phyloP scores from a whole-genome alignment of 2,797 vertebrate genomes.

The Sebastes cheni region DNA sequence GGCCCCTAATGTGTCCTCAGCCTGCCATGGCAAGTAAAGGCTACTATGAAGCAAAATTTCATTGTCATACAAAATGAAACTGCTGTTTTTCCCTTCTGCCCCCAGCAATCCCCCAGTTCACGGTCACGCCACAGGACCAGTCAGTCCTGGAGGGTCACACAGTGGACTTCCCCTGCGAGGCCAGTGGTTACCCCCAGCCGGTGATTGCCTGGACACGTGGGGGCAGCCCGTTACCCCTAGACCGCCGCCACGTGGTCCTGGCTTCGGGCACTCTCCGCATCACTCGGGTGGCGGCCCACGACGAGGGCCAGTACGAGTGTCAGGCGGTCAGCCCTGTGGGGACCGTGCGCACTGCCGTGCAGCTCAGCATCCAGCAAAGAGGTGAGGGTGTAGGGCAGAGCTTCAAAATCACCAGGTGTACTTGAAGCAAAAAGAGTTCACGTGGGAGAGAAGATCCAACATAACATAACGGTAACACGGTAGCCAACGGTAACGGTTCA shows the following conservation, averaged over 20 bases:
- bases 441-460: too few species aligned
- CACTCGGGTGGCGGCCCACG: conserved; percentile 90
- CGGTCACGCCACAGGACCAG: conserved; percentile 91
- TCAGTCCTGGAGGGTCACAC: conserved; percentile 92
- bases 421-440: too few species aligned
- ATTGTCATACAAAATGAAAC: neutral
- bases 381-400: conserved; percentile 75
- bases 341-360: conserved; percentile 84
- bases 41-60: neutral
- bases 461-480: too few species aligned
- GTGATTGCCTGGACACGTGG: conserved; percentile 97
- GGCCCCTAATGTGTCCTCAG: neutral
- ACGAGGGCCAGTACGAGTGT: conserved; percentile 97
- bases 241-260: conserved; percentile 91
- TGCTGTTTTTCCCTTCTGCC: neutral
- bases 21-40: neutral
- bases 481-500: too few species aligned
- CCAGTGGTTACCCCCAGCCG: conserved; percentile 91
- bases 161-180: conserved; percentile 95
- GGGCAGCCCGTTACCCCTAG: conserved; percentile 90
- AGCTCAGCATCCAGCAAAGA: conserved; percentile 92
- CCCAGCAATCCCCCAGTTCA: conserved; percentile 92
- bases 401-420: too few species aligned
- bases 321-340: conserved; percentile 95
- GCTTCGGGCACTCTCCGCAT: conserved; percentile 92